phyloP scores from a whole-genome alignment of 1,140 invertebrate species.

The Drosophila punjabiensis region DNA sequence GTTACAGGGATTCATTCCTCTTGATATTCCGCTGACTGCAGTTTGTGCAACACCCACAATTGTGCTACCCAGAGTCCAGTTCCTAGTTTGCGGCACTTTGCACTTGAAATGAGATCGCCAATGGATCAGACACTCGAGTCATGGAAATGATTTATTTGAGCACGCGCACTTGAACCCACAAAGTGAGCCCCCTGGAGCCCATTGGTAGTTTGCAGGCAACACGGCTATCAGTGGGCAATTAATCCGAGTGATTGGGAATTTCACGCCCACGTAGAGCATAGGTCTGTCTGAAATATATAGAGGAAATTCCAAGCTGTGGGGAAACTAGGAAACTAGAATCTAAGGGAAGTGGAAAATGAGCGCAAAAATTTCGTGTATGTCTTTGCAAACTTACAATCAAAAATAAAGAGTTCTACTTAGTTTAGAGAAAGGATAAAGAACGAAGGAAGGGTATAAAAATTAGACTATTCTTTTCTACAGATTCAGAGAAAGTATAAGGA shows the following conservation, averaged over 20 bases:
- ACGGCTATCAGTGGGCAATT: conserved; percentile 73
- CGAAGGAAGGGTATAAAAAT: too few species aligned
- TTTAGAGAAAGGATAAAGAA: too few species aligned
- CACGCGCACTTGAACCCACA: conserved; percentile 71
- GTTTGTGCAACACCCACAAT: conserved; percentile 70
- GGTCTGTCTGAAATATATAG: conserved; percentile 6
- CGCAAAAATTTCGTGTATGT: neutral
- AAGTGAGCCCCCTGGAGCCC: conserved; percentile 24
- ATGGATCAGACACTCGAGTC: conserved; percentile 62
- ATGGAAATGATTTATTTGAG: conserved; percentile 84
- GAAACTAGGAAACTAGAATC: neutral
- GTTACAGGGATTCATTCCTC: conserved; percentile 18
- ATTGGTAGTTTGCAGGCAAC: conserved; percentile 27
- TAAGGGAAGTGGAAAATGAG: neutral
- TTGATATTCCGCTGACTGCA: neutral
- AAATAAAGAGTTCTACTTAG: too few species aligned
- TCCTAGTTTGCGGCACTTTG: conserved; percentile 77
- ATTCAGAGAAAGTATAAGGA: too few species aligned
- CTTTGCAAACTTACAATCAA: too few species aligned
- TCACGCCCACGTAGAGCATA: conserved; percentile 61
- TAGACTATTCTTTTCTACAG: too few species aligned
- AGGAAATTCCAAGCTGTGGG: conserved; percentile 8
- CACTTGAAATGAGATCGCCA: conserved; percentile 79
- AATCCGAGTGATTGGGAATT: conserved; percentile 75
- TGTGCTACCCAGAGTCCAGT: conserved; percentile 34